Base-by-base conservation (phyloP, 2,888 invertebrate genomes). In the Orchesella flavescens region DNA sequence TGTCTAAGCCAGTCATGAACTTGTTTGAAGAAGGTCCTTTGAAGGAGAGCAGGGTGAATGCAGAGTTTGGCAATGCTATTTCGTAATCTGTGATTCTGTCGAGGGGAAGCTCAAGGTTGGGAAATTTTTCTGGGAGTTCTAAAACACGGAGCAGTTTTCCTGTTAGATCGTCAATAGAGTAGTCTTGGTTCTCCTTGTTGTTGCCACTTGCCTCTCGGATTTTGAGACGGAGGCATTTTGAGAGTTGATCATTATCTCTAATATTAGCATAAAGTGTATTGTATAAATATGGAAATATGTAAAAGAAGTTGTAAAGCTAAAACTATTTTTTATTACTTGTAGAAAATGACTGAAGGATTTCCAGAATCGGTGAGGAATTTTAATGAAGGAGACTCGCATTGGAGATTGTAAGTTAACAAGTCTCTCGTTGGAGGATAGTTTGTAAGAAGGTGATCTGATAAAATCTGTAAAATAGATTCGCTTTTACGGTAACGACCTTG, bases 81-180 rank as follows among this genome's bases (percentile, higher is more conserved):
- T 85, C 79, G 19, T 75, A 19, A n/a, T 80, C 76, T 17, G 23
- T 15, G 19, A 73, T 65, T 44, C 49, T 75, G 53, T 83, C 83
- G 4, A 79, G 55, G 0, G n/a, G 46, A 1, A 80, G 88, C 79
- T 90, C 90, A 84, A 90, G 89, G 84, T 78, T 89, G 2, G 89
- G 89, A 87, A 90, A 90, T 89, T 89, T 89, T 86, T 90, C 90
- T 15, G 90, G 90, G 1, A 89, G 89, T 71, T 89, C 89, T 89
- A 90, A 85, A 80, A 57, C 63, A 34, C n/a, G 43, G 24, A 43
- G 13, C 1, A 66, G 17, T 4, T 44, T 66, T 46, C 17, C 23
- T 4, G 74, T 68, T 1, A 83, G 46, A n/a, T 77, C 68, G 23
- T 80, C 53, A 23, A 80, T 34, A 13, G 44, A 1, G 9, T 79